Evolutionary conservation across 2,113 vertebrate genomes (phyloP), one percentile per base, ranked within the genome.

Genomic region (Lates calcarifer): DNA sequence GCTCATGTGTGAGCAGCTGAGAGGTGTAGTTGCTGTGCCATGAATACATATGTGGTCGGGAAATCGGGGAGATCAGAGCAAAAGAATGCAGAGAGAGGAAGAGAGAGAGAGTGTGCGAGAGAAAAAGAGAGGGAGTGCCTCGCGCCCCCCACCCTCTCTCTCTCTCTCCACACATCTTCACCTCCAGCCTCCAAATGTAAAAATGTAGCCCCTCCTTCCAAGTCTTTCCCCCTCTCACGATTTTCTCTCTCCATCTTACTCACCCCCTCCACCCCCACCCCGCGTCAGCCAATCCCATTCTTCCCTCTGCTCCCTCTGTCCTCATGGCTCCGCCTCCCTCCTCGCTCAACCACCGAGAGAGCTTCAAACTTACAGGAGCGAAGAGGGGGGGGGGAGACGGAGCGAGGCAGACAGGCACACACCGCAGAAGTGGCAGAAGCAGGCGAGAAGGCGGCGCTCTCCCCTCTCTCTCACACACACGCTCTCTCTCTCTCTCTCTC

Each of bases 31-130:
- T 73, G 75, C 74, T 75, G 83, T 82, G 83, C 89, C 83, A 60
- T 83, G 80, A 84, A 90, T 82, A 83, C 74, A 74, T 85, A 79
- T 74, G 82, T 64, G 64, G 83, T 83, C 31, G 68, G 62, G 79
- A 80, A 87, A 81, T 64, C 77, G 20, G 72, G 74, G 76, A 70
- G 80, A 87, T 86, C 84, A 82, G 75, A 81, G 84, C 57, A 28
- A 79, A 85, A 85, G 83, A 89, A 89, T 90, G 83, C 57, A 78
- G 71, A 72, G 73, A 43, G 73, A 28, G 69, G 10, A 75, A 56
- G 64, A 51, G 33, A 15, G 15, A 22, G 47, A 18, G 35, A 5
- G 58, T 8, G 26, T 7, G 35, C 2, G 31, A 8, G 5, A 14
- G 3, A 26, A 58, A 55, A 24, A 35, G 60, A 17, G 43, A 63